Base-by-base conservation (phyloP, 2,797 vertebrate genomes). In the Varecia variegata region DNA sequence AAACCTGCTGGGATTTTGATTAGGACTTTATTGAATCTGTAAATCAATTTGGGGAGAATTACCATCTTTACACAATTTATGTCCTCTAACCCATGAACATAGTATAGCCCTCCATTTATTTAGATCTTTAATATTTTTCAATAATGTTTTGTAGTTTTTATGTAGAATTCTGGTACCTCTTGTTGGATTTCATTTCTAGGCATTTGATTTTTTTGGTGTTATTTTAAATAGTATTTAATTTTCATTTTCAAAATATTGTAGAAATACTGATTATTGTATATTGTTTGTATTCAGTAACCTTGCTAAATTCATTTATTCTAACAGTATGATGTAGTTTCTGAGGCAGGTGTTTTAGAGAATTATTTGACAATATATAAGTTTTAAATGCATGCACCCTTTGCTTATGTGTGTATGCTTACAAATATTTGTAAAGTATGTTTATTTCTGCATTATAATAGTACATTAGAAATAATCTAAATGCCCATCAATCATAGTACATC, bases 381-480 rank as follows among this genome's bases (percentile, higher is more conserved):
- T 81, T 85, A 60, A 47, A 67, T 68, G 35, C 56, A 70, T 21
- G 68, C 13, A 56, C 43, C 32, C 20, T 45, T 87, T 90, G 65
- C 65, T 65, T 91, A 32, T 90, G 47, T 94, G 60, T 76, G 5
- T 83, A 30, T 92, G 43, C 58, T 73, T 32, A 89, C 23, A 40
- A 45, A 56, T 60, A 54, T 20, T 40, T 82, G 52, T 74, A 86
- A 56, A 76, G 54, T 92, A 68, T 30, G 62, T 93, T 74, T 15
- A 86, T 85, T 82, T 93, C 13, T 79, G 9, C n/a, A 45, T 89
- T 85, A n/a, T 60, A 58, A 12, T 92, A 81, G 84, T 56, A 92
- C 38, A 89, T 86, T 86, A 95, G 74, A 90, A 95, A 62, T 82
- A 82, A 87, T 17, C 67, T 60, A 71, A 93, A 77, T 81, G 68